A percentile compares a stretch with the other conserved stretches of the same genome.
phyloP scores from a whole-genome alignment of 1,140 invertebrate species.

The Drosophila cardini region DNA sequence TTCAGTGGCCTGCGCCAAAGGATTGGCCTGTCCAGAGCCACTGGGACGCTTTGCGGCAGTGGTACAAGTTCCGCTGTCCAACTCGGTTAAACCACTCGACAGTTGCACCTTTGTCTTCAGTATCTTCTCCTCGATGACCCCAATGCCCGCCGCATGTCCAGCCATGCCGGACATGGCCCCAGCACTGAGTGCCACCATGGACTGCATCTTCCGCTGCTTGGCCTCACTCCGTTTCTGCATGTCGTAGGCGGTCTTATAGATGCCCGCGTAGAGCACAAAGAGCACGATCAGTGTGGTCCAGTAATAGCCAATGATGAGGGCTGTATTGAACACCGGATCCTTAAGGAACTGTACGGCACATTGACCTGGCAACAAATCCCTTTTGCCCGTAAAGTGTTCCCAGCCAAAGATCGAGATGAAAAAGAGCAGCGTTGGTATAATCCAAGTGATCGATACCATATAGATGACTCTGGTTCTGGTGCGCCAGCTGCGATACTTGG shows the following conservation, averaged over 20 bases:
- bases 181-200: slow-evolving; percentile 94
- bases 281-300: slow-evolving; percentile 98
- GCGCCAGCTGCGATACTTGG: slow-evolving; percentile 98
- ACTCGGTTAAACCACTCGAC: slow-evolving; percentile 53
- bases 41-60: slow-evolving; percentile 65
- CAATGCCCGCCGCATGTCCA: slow-evolving; percentile 93
- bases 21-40: slow-evolving; percentile 75
- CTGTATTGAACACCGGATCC: slow-evolving; percentile 98
- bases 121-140: slow-evolving; percentile 89
- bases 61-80: slow-evolving; percentile 53
- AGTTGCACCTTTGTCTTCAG: slow-evolving; percentile 86
- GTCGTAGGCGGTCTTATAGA: slow-evolving; percentile 98
- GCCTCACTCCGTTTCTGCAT: slow-evolving; percentile 99
- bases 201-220: slow-evolving; percentile 97
- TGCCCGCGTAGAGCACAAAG: slow-evolving; percentile 97
- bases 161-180: slow-evolving; percentile 95
- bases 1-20: slow-evolving; percentile 66
- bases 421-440: slow-evolving; percentile 97
- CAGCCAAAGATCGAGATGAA: slow-evolving; percentile 99
- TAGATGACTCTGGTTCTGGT: slow-evolving; percentile 96
- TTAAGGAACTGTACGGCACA: slow-evolving; percentile 99
- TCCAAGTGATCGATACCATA: slow-evolving; percentile 99
- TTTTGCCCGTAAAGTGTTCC: slow-evolving; percentile 98
- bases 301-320: slow-evolving; percentile 99
- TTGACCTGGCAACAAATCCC: slow-evolving; percentile 93